phyloP scores from a whole-genome alignment of 2,888 invertebrate genomes.

The Adelphocoris suturalis region DNA sequence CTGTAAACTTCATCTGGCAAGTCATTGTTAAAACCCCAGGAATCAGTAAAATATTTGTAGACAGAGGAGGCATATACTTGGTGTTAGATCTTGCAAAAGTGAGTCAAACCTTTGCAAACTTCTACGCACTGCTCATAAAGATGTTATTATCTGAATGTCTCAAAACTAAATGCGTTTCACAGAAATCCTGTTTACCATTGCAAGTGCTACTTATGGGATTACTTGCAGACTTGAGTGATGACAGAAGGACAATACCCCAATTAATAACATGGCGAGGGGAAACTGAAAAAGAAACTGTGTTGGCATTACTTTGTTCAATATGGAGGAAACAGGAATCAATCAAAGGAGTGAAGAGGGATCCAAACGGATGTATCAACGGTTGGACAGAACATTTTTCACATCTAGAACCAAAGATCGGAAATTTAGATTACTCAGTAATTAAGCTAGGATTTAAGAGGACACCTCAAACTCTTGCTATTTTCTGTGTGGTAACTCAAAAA shows the following conservation, averaged over 20 bases:
- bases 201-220: constrained; percentile 53
- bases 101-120: background rate
- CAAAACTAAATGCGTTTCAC: background rate
- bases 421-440: background rate
- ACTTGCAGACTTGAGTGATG: constrained; percentile 56
- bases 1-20: constrained; percentile 68
- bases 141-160: too few relatives aligned
- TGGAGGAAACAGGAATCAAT: constrained; percentile 73
- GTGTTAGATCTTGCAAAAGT: constrained; percentile 71
- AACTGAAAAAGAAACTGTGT: constrained; percentile 40
- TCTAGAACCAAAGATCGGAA: too few relatives aligned
- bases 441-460: background rate
- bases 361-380: constrained; percentile 71
- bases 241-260: constrained; percentile 63
- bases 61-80: constrained; percentile 69
- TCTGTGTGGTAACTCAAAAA: too few relatives aligned
- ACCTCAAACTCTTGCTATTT: too few relatives aligned
- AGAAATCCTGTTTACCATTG: constrained; percentile 66
- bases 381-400: background rate
- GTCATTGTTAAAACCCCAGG: background rate
- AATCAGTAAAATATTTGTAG: constrained; percentile 57
- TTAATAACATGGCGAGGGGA: constrained; percentile 72
- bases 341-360: constrained; percentile 70
- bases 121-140: background rate
- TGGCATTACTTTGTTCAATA: constrained; percentile 64